phyloP scores from a whole-genome alignment of 2,113 vertebrate genomes.

The Jacana jacana region DNA sequence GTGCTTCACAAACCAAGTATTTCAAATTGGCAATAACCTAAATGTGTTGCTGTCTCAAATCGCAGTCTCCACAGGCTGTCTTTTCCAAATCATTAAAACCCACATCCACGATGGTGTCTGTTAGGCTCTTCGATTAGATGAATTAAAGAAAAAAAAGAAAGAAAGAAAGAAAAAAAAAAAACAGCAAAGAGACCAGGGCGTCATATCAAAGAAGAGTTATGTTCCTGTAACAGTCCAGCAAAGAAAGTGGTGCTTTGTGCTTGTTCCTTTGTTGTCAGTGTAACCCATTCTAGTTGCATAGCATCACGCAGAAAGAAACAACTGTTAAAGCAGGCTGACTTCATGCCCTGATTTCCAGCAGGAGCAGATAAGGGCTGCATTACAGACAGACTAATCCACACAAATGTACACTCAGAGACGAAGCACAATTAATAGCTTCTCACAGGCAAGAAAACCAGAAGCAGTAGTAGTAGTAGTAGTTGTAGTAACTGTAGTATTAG shows the following conservation, averaged over 20 bases:
- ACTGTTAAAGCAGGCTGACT: slow-evolving; percentile 72
- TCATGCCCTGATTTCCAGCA: slow-evolving; percentile 73
- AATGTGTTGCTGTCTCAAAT: slow-evolving; percentile 73
- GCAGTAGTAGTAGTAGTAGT: background rate
- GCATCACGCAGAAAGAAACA: slow-evolving; percentile 73
- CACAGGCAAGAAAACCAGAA: slow-evolving; percentile 40
- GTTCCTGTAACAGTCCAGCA: slow-evolving; percentile 72
- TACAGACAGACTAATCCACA: slow-evolving; percentile 77
- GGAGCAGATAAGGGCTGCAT: slow-evolving; percentile 70
- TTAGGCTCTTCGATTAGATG: slow-evolving; percentile 63
- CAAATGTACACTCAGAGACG: slow-evolving; percentile 66
- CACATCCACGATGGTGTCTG: slow-evolving; percentile 71
- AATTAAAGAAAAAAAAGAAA: slow-evolving; percentile 16
- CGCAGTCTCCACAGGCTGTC: slow-evolving; percentile 76
- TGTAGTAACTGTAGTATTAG: slow-evolving; percentile 24
- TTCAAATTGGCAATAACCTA: slow-evolving; percentile 81
- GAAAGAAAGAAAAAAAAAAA: background rate
- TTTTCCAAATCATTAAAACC: slow-evolving; percentile 76
- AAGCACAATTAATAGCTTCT: slow-evolving; percentile 60
- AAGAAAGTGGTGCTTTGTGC: slow-evolving; percentile 69
- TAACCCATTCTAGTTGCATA: slow-evolving; percentile 73
- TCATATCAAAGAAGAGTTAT: slow-evolving; percentile 55
- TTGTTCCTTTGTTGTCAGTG: slow-evolving; percentile 77
- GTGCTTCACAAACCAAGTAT: slow-evolving; percentile 76
- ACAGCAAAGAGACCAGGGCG: background rate